Percentiles rank a stretch among this genome's conserved stretches.
phyloP scores from a whole-genome alignment of 2,888 invertebrate species.

The Euspilapteryx auroguttella region DNA sequence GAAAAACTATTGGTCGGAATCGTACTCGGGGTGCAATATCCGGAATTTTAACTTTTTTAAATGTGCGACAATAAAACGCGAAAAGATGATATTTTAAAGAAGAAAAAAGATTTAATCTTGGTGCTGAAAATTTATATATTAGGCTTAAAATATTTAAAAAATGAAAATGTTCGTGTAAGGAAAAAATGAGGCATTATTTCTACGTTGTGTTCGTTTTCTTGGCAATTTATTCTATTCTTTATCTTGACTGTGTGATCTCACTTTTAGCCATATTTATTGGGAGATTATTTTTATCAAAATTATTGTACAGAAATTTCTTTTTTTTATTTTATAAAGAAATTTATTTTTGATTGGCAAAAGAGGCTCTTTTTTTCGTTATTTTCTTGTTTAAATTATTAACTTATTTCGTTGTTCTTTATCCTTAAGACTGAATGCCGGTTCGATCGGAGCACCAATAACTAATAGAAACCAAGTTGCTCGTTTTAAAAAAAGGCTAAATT shows the following conservation, averaged over 20 bases:
- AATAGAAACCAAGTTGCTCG: too few relatives aligned
- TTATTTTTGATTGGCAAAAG: conserved; percentile 55
- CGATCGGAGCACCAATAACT: conserved; percentile 48
- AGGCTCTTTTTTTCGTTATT: conserved; percentile 42
- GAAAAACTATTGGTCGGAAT: conserved; percentile 5
- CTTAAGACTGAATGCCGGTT: conserved; percentile 40
- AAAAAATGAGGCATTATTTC: conserved; percentile 57
- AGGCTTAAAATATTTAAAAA: conserved; percentile 57
- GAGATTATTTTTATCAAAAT: conserved; percentile 12
- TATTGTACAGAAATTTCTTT: too few relatives aligned
- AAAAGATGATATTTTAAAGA: conserved; percentile 54
- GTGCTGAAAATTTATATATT: conserved; percentile 63
- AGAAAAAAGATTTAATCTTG: conserved; percentile 46
- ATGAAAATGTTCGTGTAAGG: conserved; percentile 47
- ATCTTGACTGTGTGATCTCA: conserved; percentile 55
- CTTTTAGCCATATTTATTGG: conserved; percentile 56
- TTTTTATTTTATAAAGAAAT: not conserved
- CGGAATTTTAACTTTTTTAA: conserved; percentile 22
- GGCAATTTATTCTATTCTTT: conserved; percentile 51
- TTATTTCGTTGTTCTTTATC: conserved; percentile 31
- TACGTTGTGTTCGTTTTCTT: conserved; percentile 54
- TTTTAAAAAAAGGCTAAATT: too few relatives aligned
- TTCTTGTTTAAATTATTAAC: conserved; percentile 28
- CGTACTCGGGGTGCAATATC: conserved; percentile 44
- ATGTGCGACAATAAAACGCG: conserved; percentile 60